These are phyloP conservation scores for Calcarius ornatus DNA, from an alignment of 2,113 vertebrate genomes.

Conservation along the genomic window DNA sequence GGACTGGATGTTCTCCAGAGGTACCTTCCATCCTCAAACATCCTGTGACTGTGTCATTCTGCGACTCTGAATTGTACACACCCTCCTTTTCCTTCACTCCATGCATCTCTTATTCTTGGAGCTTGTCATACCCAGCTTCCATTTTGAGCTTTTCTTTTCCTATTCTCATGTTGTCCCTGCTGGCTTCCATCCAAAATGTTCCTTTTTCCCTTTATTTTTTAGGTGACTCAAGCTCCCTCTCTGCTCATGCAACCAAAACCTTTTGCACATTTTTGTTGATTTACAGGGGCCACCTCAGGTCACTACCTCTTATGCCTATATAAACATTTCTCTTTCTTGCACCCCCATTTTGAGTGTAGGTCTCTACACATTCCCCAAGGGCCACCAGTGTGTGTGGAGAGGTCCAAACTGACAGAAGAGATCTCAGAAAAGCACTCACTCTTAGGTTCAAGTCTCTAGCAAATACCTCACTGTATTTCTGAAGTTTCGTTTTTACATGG, in stretches of 20 bases:
- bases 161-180: not conserved
- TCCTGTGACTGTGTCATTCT: not conserved
- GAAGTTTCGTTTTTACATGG: slow-evolving; percentile 56
- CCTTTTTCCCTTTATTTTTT: not conserved
- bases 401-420: not conserved
- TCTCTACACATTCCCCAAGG: not conserved
- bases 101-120: not conserved
- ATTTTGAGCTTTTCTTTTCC: not conserved
- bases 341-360: not conserved
- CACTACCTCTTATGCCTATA: not conserved
- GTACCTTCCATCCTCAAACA: not conserved
- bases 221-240: not conserved
- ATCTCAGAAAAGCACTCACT: slow-evolving; percentile 12
- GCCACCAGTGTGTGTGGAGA: not conserved
- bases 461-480: slow-evolving; percentile 55
- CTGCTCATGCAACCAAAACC: not conserved
- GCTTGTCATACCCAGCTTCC: not conserved
- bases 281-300: slow-evolving; percentile 29
- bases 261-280: slow-evolving; percentile 18
- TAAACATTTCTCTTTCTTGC: not conserved
- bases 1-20: not conserved
- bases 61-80: not conserved
- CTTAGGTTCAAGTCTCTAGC: slow-evolving; percentile 28
- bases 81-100: not conserved
- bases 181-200: not conserved